Base-by-base conservation (phyloP, 2,888 invertebrate species). In the Ectropis crepuscularia region DNA sequence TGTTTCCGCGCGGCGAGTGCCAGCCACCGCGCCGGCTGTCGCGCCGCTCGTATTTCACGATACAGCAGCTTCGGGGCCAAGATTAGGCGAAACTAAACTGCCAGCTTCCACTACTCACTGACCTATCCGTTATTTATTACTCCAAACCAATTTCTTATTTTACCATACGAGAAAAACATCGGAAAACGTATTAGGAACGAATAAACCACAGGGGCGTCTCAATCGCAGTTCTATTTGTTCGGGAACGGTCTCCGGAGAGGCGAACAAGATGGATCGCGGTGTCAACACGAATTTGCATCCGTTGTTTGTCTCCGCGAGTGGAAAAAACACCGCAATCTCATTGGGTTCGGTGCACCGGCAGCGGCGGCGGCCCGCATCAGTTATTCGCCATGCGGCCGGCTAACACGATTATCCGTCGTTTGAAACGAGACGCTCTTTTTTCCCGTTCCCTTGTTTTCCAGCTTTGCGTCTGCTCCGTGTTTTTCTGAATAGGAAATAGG, bases 241-340 rank as follows among this genome's bases (percentile, higher is more conserved):
- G 80, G 84, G 80, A 83, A 81, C 76, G 85, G 90, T 89, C 91
- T 90, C 89, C 74, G 77, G 90, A 88, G 92, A 89, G 88, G 71
- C 89, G 89, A 90, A 91, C 90, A 90, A 92, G 92, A 92, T 86
- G 90, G 92, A 92, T 92, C 87, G 92, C 82, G 86, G 90, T 89
- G 92, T 92, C 92, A 92, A 92, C 92, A 92, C 87, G 87, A 91
- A 92, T 92, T 92, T 92, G 92, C 92, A 92, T 92, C 89, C 88
- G 87, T 90, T 92, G 92, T 92, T 92, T 92, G 89, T 92, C 90
- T 90, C 90, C 81, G 76, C 78, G 80, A 85, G 85, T 78, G 85
- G 89, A 88, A 90, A 89, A 90, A 91, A 91, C 89, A 90, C 83
- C 88, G 88, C 92, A 90, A 92, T 92, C 91, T 89, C 90, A 89